A percentile compares a stretch with the other conserved stretches of the same genome.
phyloP scores from a whole-genome alignment of 2,113 vertebrate genomes.

The Nibea albiflora region DNA sequence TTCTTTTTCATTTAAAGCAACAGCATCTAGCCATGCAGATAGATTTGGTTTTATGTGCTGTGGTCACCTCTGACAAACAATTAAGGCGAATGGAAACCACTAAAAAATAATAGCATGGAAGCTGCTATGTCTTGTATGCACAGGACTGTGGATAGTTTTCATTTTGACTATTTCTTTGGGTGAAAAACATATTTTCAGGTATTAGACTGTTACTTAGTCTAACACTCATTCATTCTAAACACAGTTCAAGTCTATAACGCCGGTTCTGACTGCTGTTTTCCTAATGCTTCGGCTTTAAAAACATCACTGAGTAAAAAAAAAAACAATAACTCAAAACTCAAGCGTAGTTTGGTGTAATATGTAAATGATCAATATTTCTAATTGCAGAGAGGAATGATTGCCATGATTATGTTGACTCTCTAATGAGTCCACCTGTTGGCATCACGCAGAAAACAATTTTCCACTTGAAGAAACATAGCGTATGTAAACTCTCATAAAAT shows the following conservation, averaged over 20 bases:
- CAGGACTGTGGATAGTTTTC: not conserved
- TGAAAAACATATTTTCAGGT: constrained; percentile 6
- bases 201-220: no score
- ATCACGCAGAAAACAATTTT: constrained; percentile 80
- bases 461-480: constrained; percentile 77
- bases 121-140: not conserved
- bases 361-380: constrained; percentile 76
- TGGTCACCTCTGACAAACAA: not conserved
- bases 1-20: no score
- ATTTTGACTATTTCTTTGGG: not conserved
- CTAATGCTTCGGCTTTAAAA: constrained; percentile 42
- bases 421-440: constrained; percentile 82
- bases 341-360: constrained; percentile 48
- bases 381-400: constrained; percentile 74
- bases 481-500: constrained; percentile 76
- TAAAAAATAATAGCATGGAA: not conserved
- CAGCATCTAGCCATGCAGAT: not conserved
- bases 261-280: constrained; percentile 26
- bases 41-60: not conserved
- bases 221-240: not conserved
- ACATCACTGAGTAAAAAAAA: constrained; percentile 2
- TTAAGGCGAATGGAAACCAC: not conserved
- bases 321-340: constrained; percentile 59
- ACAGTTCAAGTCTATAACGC: not conserved
- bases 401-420: constrained; percentile 74